A percentile compares a stretch with the other conserved stretches of the same genome.
phyloP scores from a whole-genome alignment of 2,888 invertebrate species.

The Nomada fucata region DNA sequence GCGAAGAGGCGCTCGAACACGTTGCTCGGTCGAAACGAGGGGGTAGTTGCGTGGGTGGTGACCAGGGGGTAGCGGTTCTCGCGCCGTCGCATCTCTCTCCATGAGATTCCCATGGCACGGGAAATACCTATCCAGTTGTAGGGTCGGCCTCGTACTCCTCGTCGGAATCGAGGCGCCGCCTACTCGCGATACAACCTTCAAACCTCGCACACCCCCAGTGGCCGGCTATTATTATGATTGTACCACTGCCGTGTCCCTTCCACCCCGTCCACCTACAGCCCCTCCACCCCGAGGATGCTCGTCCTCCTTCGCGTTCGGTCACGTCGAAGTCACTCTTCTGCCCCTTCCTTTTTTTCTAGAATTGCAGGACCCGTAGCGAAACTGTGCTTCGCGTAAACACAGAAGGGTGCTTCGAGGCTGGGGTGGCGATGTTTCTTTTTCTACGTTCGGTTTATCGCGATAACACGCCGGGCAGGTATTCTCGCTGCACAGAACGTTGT shows the following conservation, averaged over 20 bases:
- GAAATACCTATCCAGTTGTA: slow-evolving; percentile 77
- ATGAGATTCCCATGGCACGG: slow-evolving; percentile 70
- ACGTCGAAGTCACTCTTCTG: slow-evolving; percentile 52
- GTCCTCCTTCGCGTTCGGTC: slow-evolving; percentile 28
- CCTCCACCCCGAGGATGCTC: slow-evolving; percentile 33
- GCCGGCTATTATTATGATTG: slow-evolving; percentile 74
- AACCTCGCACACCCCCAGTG: slow-evolving; percentile 61
- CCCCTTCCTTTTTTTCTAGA: slow-evolving; percentile 18
- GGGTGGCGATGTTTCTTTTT: not conserved
- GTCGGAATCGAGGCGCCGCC: slow-evolving; percentile 77
- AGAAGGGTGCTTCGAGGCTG: not conserved
- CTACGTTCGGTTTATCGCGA: slow-evolving; percentile 22
- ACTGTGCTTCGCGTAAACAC: slow-evolving; percentile 28
- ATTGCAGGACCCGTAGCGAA: slow-evolving; percentile 10
- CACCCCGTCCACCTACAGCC: slow-evolving; percentile 22
- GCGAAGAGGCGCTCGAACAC: slow-evolving; percentile 40
- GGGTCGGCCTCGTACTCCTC: slow-evolving; percentile 76
- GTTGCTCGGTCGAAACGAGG: slow-evolving; percentile 36
- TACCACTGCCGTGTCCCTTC: slow-evolving; percentile 37
- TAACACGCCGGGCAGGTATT: slow-evolving; percentile 1
- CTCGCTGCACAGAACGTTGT: slow-evolving; percentile 5
- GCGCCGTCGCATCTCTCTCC: slow-evolving; percentile 77
- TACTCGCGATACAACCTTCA: slow-evolving; percentile 77
- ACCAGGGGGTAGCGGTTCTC: slow-evolving; percentile 66
- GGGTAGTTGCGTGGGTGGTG: slow-evolving; percentile 49